Evolutionary conservation across 2,797 vertebrate genomes (phyloP), one percentile per base, ranked within the genome.

Genomic region (Myotis myotis): DNA sequence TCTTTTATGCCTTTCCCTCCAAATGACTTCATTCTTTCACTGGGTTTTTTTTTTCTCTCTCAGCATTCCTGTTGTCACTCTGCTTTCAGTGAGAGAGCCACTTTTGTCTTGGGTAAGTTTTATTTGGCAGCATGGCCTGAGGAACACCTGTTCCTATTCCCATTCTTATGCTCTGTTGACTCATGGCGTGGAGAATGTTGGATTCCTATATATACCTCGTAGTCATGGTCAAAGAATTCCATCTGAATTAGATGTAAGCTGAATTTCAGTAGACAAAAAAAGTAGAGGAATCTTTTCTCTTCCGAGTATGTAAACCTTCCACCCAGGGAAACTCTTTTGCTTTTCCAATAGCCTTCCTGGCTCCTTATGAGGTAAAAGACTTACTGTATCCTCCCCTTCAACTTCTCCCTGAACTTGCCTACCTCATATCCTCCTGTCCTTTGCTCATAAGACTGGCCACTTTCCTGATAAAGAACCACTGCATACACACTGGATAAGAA

Each of bases 11-110:
- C 76, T 92, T 85, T 92, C 83, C 53, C 55, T 91, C 83, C 80
- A 70, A 86, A 86, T 95, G 74, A 55, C 22, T 95, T 90, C 79
- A 83, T 97, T 89, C 79, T 92, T 78, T 94, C 75, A 51, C 74
- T 79, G 57, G 57, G 3, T 38, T 71, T 71, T 36, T 28, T 60
- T 20, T 44, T 38, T 33, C 16, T 66, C 19, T 68, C 81, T 93
- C 64, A 72, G 57, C 22, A 92, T 95, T 89, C 85, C 44, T 86
- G 23, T 64, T 74, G 76, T 85, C 33, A 64, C 72, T 80, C 47
- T 87, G 68, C 53, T 85, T 91, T 91, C 81, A 60, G 38, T 41
- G 64, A 91, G 76, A 94, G 85, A 93, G 86, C 94, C 90, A 83
- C 70, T 89, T 60, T 70, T n/a, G 33, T 91, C 66, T 81, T 38